Conservation (phyloP, 2,113 vertebrate species). For the Myrmophylax atrothorax region DNA sequence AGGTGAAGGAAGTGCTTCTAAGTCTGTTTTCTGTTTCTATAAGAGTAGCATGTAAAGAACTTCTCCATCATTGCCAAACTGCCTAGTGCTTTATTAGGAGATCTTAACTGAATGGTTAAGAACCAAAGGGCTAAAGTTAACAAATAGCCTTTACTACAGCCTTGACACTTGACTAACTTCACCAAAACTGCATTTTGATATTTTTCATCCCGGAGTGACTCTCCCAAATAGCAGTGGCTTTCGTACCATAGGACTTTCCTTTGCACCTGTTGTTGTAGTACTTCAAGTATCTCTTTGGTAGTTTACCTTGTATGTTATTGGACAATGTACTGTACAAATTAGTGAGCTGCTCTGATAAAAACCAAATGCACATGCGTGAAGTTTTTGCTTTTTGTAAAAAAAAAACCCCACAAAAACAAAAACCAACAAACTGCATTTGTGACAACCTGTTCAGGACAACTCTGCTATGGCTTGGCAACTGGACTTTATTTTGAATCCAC, state of each 20-base stretch:
- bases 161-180: conserved; percentile 47
- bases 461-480: conserved; percentile 37
- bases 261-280: background rate
- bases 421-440: background rate
- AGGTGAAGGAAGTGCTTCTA: conserved; percentile 45
- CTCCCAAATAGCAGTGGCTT: background rate
- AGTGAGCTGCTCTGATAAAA: conserved; percentile 42
- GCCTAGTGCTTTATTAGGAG: conserved; percentile 42
- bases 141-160: conserved; percentile 47
- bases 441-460: background rate
- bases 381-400: conserved; percentile 17
- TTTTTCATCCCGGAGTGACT: background rate
- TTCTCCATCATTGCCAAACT: conserved; percentile 15
- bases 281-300: background rate
- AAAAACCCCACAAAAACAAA: background rate
- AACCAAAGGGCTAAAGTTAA: conserved; percentile 69
- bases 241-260: background rate
- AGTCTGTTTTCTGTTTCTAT: background rate
- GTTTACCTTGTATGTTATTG: conserved; percentile 8
- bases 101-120: conserved; percentile 57
- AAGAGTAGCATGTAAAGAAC: conserved; percentile 1
- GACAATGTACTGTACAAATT: conserved; percentile 39
- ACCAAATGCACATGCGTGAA: conserved; percentile 1
- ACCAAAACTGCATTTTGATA: conserved; percentile 19
- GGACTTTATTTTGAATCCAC: background rate